phyloP scores from a whole-genome alignment of 2,113 vertebrate species.

The Sylvietta virens region DNA sequence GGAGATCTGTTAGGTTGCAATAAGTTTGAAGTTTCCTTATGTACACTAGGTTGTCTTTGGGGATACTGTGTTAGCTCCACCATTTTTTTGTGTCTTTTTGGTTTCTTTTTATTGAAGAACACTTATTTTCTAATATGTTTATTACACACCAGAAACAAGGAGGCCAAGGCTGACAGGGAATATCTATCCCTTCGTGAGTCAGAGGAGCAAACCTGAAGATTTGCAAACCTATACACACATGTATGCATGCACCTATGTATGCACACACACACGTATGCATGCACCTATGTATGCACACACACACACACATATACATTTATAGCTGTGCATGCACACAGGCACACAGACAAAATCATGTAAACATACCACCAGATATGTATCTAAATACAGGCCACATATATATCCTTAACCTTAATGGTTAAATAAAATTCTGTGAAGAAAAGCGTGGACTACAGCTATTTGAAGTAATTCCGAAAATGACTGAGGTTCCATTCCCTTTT shows the following conservation, averaged over 20 bases:
- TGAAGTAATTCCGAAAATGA: not conserved
- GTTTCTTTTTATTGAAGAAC: not conserved
- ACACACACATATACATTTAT: too few species aligned
- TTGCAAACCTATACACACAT: not conserved
- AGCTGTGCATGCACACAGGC: not conserved
- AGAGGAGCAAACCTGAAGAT: not conserved
- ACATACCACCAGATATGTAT: not conserved
- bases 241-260: not conserved
- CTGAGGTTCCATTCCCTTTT: not conserved
- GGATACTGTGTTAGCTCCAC: not conserved
- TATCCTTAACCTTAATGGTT: not conserved
- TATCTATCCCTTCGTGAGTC: not conserved
- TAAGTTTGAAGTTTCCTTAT: not conserved
- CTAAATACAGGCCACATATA: not conserved
- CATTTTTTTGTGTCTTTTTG: not conserved
- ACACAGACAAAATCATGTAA: not conserved
- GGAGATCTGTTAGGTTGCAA: not conserved
- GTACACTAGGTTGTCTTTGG: not conserved
- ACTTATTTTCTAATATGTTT: not conserved
- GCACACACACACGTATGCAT: accelerated
- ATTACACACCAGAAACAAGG: not conserved
- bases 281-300: not conserved
- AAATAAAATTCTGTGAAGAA: not conserved
- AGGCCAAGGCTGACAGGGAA: not conserved
- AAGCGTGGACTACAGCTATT: not conserved